Percentiles rank a stretch among this genome's conserved stretches.
These are phyloP conservation scores for Reticulitermes speratus DNA, from an alignment of 1,140 invertebrate genomes.

Conservation along the genomic window DNA sequence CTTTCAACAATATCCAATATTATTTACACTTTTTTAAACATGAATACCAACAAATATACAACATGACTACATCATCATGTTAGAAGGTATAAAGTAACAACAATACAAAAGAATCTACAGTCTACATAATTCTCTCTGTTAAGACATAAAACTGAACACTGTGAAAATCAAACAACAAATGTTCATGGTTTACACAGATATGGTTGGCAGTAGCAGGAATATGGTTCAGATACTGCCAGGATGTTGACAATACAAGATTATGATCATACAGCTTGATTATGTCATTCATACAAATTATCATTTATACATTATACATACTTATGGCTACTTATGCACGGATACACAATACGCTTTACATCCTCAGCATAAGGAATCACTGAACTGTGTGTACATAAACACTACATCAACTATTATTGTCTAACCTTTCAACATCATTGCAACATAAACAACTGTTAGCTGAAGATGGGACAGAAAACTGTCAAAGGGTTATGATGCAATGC, in stretches of 20 bases:
- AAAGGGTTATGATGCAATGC: neutral
- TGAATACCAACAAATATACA: constrained; percentile 1
- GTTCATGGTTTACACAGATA: neutral
- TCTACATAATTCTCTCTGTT: constrained; percentile 13
- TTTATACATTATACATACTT: neutral
- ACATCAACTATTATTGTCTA: constrained; percentile 28
- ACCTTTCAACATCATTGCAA: constrained; percentile 20
- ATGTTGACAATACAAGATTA: neutral
- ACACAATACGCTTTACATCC: neutral
- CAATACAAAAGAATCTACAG: neutral
- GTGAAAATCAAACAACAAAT: neutral
- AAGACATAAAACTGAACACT: constrained; percentile 1
- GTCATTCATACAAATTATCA: neutral
- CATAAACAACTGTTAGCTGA: neutral
- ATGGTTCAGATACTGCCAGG: neutral
- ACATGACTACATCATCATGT: constrained; percentile 2
- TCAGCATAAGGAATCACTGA: neutral
- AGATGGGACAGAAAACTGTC: constrained; percentile 21
- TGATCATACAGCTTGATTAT: neutral
- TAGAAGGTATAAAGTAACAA: neutral
- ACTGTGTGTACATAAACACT: constrained; percentile 20
- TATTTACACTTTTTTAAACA: neutral
- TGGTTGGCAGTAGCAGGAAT: neutral
- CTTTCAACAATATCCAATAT: constrained; percentile 4
- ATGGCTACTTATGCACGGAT: neutral